Percentiles rank a stretch among this genome's conserved stretches.
phyloP scores from a whole-genome alignment of 2,113 vertebrate genomes.

The Neotragus moschatus region DNA sequence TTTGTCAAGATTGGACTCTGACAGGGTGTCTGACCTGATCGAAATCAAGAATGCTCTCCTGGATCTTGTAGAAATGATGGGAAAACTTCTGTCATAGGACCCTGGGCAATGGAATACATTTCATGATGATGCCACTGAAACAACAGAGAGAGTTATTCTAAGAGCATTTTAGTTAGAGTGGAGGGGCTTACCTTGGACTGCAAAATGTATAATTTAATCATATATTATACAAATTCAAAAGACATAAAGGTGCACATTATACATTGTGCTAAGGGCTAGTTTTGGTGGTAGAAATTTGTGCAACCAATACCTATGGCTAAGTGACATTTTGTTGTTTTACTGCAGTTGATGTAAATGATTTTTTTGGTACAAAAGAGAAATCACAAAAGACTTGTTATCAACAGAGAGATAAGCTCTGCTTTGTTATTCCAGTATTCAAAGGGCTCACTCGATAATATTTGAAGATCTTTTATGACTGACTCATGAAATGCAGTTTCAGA shows the following conservation, averaged over 20 bases:
- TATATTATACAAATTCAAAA: background rate
- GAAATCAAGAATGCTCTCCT: conserved; percentile 66
- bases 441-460: conserved; percentile 30
- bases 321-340: conserved; percentile 24
- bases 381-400: conserved; percentile 63
- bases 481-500: conserved; percentile 24
- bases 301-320: background rate
- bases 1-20: conserved; percentile 68
- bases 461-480: conserved; percentile 27
- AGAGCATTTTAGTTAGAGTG: background rate
- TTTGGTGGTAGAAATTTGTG: conserved; percentile 2
- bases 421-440: conserved; percentile 52
- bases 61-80: conserved; percentile 51
- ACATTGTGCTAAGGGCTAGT: background rate
- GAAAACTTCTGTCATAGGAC: background rate
- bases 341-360: conserved; percentile 39
- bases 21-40: conserved; percentile 62
- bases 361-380: conserved; percentile 44
- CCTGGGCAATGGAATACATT: conserved; percentile 16
- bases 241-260: background rate
- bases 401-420: conserved; percentile 51
- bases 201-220: background rate
- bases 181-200: background rate
- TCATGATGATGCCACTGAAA: background rate
- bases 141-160: background rate